These are phyloP conservation scores for Schizotus pectinicornis DNA, from an alignment of 2,888 invertebrate genomes.

Conservation along the genomic window DNA sequence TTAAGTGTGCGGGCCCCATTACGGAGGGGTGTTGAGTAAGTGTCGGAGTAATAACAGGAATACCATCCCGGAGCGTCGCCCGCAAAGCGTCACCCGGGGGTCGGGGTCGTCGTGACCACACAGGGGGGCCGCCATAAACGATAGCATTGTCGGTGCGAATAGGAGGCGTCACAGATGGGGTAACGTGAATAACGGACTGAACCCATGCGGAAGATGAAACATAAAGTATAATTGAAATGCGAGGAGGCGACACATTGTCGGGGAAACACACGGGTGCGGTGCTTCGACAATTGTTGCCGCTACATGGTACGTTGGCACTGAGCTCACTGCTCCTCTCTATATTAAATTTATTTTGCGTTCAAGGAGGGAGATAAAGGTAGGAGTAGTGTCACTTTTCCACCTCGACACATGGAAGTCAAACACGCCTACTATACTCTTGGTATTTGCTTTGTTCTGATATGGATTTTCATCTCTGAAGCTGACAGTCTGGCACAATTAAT, in stretches of 20 bases:
- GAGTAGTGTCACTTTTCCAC: constrained; percentile 19
- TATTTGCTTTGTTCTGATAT: constrained; percentile 21
- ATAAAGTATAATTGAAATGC: constrained; percentile 54
- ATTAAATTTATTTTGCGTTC: constrained; percentile 16
- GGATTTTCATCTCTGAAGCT: constrained; percentile 26
- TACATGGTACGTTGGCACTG: constrained; percentile 27
- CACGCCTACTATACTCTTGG: constrained; percentile 23
- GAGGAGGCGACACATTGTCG: constrained; percentile 47
- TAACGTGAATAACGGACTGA: constrained; percentile 47
- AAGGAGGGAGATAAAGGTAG: neutral
- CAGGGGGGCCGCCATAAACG: constrained; percentile 25
- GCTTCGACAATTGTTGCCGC: constrained; percentile 36
- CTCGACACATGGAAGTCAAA: constrained; percentile 28
- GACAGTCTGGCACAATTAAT: constrained; percentile 27
- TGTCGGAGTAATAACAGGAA: constrained; percentile 10
- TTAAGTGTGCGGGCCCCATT: neutral
- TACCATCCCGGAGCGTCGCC: constrained; percentile 1
- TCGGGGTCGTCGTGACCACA: constrained; percentile 21
- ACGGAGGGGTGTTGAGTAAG: neutral
- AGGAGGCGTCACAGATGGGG: constrained; percentile 49
- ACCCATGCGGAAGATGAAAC: constrained; percentile 53
- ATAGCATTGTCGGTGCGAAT: constrained; percentile 38
- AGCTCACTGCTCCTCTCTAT: constrained; percentile 17
- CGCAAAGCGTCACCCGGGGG: constrained; percentile 8
- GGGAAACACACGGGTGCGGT: constrained; percentile 27